Evolutionary conservation across 1,140 invertebrate genomes (phyloP), one percentile per base, ranked within the genome.

Genomic region (Ditylenchus dipsaci): DNA sequence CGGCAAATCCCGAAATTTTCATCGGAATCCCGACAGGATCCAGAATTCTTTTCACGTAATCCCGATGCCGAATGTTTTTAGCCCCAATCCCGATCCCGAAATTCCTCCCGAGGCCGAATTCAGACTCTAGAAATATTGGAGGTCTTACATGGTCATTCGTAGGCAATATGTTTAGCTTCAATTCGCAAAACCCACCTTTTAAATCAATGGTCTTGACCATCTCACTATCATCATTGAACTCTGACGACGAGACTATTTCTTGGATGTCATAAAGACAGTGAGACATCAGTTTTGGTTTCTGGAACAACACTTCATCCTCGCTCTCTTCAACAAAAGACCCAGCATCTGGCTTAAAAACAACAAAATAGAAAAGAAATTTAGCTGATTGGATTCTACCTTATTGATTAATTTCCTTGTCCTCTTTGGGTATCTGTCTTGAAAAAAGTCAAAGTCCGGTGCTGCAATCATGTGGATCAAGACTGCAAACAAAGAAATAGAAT

Each of bases 191-290:
- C 33, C 33, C 33, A 38, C 29, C 59, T 8, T 61, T 61, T 27
- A 26, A 8, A 19, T 61, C n/a, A 30, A 61, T 29, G 17, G 27
- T 65, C 21, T 26, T 65, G n/a, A 29, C 21, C 27, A 58, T n/a
- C 15, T 29, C 63, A 11, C 33, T 15, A 65, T 65, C 63, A 19
- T 65, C 42, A 19, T 65, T 29, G 56, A 65, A 65, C 21, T 65
- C 63, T 5, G 43, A 19, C 3, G 63, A 65, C 3, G 42, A 26
- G 33, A 65, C 42, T 5, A 65, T 56, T 65, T 65, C 63, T 23
- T 56, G 63, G 1, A 65, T 61, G 63, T 65, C 61, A 29, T 65
- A 65, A 21, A 61, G n/a, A 38, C 61, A 65, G 57, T 56, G 42
- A 27, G 42, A 61, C 63, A 65, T 65, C 7, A 65, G 56, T 29